Evolutionary conservation across 2,888 invertebrate genomes (phyloP).

Genomic region (Catocala fraxini): DNA sequence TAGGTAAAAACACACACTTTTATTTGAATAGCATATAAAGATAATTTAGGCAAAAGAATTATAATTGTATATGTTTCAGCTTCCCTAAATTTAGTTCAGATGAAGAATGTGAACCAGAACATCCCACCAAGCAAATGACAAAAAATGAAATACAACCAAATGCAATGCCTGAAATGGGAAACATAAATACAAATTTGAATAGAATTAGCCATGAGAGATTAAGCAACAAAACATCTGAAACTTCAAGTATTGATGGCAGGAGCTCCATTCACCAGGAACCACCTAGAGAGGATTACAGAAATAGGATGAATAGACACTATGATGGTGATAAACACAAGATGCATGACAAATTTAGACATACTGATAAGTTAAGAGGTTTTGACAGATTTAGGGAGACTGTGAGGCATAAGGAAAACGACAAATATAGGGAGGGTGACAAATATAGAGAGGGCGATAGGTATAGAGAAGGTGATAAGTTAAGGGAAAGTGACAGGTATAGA

Average conservation of each 20-base stretch:
- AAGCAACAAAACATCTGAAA: conserved; percentile 51
- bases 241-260: conserved; percentile 53
- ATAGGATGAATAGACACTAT: not conserved
- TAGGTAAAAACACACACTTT: conserved; percentile 54
- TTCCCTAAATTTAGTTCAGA: conserved; percentile 62
- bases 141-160: conserved; percentile 34
- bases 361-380: not conserved
- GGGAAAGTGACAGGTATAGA: not conserved
- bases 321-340: not conserved
- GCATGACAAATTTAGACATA: not conserved
- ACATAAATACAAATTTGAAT: conserved; percentile 27
- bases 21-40: not conserved
- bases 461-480: too few relatives aligned
- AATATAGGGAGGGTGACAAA: conserved; percentile 5
- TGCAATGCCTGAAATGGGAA: conserved; percentile 33
- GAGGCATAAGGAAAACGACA: not conserved
- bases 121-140: conserved; percentile 32
- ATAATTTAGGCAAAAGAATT: not conserved
- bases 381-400: conserved; percentile 3
- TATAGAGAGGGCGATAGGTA: conserved; percentile 9
- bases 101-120: conserved; percentile 60
- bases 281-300: conserved; percentile 30
- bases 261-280: conserved; percentile 47
- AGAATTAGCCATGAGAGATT: conserved; percentile 45
- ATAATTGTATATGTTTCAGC: conserved; percentile 38